Conservation (phyloP, 2,888 invertebrate genomes). For the Prenolepis imparis region DNA sequence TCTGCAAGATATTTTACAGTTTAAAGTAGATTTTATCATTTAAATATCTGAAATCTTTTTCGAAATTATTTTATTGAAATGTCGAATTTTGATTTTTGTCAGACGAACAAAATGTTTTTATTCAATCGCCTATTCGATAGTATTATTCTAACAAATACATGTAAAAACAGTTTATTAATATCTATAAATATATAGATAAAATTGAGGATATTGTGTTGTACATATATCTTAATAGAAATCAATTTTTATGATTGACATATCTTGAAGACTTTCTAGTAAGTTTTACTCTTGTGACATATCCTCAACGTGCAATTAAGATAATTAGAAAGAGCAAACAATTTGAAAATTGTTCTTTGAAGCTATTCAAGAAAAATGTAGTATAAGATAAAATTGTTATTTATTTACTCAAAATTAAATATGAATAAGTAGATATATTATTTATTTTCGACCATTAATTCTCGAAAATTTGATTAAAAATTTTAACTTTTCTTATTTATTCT, state of each 20-base stretch:
- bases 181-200: background rate
- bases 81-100: too few relatives aligned
- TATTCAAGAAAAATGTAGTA: too few relatives aligned
- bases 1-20: too few relatives aligned
- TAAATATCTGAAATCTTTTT: too few relatives aligned
- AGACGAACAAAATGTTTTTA: too few relatives aligned
- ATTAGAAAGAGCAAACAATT: background rate
- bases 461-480: background rate
- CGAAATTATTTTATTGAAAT: too few relatives aligned
- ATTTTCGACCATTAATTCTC: background rate
- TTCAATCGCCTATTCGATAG: background rate
- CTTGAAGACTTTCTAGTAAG: background rate
- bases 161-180: conserved; percentile 4
- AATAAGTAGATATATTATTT: background rate
- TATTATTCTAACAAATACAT: background rate
- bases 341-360: background rate
- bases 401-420: background rate
- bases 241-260: background rate
- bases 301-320: background rate
- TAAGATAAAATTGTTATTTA: too few relatives aligned
- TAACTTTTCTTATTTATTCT: background rate
- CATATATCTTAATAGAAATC: background rate
- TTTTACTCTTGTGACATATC: background rate
- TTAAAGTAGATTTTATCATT: too few relatives aligned
- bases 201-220: background rate